A percentile compares a stretch with the other conserved stretches of the same genome.
These are phyloP conservation scores for Enteromius unitaeniatus DNA, from an alignment of 2,797 vertebrate species.

Conservation along the genomic window DNA sequence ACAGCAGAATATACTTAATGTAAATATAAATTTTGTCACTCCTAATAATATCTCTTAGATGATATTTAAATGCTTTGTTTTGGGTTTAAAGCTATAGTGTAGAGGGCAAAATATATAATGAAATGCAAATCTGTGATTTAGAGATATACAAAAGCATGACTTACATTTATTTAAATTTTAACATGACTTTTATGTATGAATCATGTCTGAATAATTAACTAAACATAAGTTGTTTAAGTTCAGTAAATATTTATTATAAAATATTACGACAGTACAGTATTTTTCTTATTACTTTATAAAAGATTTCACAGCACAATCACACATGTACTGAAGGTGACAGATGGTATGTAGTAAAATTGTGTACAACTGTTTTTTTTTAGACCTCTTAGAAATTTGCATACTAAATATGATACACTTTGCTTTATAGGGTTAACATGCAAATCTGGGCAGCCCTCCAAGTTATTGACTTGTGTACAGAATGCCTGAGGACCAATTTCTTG, in stretches of 20 bases:
- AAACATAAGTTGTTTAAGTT: not conserved
- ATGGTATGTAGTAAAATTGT: not conserved
- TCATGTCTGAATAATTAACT: not conserved
- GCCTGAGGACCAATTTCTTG: constrained; percentile 12
- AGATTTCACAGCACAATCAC: not conserved
- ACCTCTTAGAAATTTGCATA: not conserved
- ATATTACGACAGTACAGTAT: not conserved
- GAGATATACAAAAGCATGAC: no score
- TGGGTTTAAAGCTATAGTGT: not conserved
- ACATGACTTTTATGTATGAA: not conserved
- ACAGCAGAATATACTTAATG: not conserved
- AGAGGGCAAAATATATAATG: not conserved
- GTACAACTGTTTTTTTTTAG: not conserved
- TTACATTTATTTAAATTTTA: not conserved
- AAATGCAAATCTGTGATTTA: not conserved
- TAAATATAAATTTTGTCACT: not conserved
- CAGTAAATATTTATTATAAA: not conserved
- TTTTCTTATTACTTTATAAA: not conserved
- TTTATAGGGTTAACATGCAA: not conserved
- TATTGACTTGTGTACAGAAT: constrained; percentile 29
- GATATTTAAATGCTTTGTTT: not conserved
- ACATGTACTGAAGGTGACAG: not conserved
- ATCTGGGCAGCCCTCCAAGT: not conserved
- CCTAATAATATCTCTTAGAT: not conserved
- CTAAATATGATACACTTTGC: not conserved